A percentile compares a stretch with the other conserved stretches of the same genome.
These are phyloP conservation scores for Orchestia grillus DNA, from an alignment of 1,140 invertebrate species.

Conservation along the genomic window DNA sequence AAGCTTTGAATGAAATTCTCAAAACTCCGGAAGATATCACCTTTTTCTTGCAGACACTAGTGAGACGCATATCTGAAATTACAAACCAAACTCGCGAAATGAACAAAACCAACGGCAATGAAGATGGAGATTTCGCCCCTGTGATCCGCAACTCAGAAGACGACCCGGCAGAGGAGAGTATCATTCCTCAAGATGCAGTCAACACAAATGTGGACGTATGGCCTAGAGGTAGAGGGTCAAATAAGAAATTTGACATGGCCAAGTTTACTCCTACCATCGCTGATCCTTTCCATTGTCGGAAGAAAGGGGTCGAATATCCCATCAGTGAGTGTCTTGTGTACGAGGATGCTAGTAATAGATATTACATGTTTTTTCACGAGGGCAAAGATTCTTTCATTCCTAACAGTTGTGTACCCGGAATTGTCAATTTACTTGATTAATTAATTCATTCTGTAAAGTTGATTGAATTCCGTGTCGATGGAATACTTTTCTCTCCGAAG, in stretches of 20 bases:
- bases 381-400: not conserved
- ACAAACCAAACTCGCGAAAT: not conserved
- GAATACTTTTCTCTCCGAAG: too few relatives aligned
- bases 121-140: not conserved
- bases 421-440: not conserved
- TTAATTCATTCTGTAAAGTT: not conserved
- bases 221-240: not conserved
- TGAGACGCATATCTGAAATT: conserved; percentile 7
- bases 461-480: not conserved
- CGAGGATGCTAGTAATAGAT: not conserved
- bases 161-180: not conserved
- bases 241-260: not conserved
- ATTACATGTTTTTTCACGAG: not conserved
- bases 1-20: conserved; percentile 17
- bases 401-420: not conserved
- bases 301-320: conserved; percentile 20
- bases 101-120: not conserved
- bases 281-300: conserved; percentile 20
- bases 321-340: not conserved
- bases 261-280: not conserved
- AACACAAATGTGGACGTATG: conserved; percentile 13
- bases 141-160: not conserved
- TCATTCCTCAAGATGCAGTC: not conserved
- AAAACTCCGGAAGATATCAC: conserved; percentile 38
- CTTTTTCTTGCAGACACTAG: not conserved